Conservation (phyloP, 2,797 vertebrate species). For the Coluber constrictor region DNA sequence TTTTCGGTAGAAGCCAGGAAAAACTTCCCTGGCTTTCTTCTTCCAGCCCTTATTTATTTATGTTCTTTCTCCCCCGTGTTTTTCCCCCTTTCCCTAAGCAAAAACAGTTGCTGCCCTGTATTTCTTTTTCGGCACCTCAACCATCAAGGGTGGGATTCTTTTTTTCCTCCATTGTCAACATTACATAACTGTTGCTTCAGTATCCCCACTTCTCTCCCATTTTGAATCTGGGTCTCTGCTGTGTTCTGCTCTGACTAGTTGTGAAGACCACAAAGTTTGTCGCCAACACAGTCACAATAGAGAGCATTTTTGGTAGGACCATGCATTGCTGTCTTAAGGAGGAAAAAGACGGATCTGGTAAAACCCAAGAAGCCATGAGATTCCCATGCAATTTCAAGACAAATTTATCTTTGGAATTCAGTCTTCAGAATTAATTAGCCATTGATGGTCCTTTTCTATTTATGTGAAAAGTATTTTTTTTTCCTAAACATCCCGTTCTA, state of each 20-base stretch:
- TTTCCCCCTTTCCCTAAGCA: not conserved
- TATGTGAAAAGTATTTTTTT: too few species aligned
- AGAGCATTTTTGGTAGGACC: not conserved
- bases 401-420: not conserved
- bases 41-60: not conserved
- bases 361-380: not conserved
- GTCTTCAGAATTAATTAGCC: not conserved
- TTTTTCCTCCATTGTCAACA: not conserved
- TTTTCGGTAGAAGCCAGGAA: not conserved
- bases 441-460: not conserved
- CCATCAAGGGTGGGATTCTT: not conserved
- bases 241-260: not conserved
- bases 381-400: not conserved
- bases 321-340: fast-evolving
- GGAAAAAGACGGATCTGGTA: not conserved
- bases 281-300: not conserved
- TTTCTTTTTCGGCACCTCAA: not conserved
- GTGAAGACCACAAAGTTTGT: not conserved
- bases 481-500: not conserved
- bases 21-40: not conserved
- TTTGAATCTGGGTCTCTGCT: not conserved
- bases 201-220: too few species aligned
- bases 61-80: not conserved
- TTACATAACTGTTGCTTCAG: not conserved
- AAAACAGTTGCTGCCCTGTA: not conserved